Conservation (phyloP, 1,140 invertebrate genomes). For the Tetragnatha versicolor region DNA sequence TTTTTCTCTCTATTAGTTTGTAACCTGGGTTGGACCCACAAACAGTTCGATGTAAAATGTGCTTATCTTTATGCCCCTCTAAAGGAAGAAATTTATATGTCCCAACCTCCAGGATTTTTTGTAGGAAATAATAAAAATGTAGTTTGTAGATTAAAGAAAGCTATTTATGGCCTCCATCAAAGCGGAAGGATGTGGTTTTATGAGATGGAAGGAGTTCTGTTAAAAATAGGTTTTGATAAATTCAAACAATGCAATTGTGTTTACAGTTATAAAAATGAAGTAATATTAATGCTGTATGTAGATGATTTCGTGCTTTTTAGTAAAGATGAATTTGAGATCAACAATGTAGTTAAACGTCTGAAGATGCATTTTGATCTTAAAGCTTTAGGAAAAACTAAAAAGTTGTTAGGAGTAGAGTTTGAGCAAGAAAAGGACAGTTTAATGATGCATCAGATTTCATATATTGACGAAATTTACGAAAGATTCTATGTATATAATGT, state of each 20-base stretch:
- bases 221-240: neutral
- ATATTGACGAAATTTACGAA: neutral
- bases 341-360: neutral
- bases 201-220: neutral
- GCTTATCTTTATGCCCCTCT: too few species aligned
- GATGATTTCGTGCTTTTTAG: constrained; percentile 8
- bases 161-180: neutral
- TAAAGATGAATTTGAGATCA: neutral
- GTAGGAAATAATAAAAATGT: neutral
- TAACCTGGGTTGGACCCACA: too few species aligned
- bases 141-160: neutral
- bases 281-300: neutral
- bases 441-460: neutral
- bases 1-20: too few species aligned
- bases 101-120: neutral
- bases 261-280: neutral
- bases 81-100: too few species aligned
- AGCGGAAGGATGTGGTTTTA: neutral
- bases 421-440: neutral
- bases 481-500: neutral
- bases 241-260: neutral
- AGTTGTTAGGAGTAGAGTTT: neutral
- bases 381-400: neutral
- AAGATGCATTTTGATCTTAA: neutral
- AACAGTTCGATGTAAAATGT: too few species aligned